Base-by-base conservation (phyloP, 2,113 vertebrate species). In the Odontesthes bonariensis region DNA sequence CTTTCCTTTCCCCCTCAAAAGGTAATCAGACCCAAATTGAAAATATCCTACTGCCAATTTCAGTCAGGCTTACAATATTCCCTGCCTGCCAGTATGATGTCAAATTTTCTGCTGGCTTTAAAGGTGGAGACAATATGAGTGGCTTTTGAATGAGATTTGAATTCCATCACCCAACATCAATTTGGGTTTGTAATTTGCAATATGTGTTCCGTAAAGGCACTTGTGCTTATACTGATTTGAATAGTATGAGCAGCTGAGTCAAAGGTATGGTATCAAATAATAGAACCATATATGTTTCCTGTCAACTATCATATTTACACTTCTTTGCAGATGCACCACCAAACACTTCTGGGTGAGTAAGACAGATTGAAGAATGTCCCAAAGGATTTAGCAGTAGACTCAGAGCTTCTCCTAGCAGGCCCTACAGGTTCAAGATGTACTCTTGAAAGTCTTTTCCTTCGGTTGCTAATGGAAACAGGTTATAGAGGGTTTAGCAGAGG, bases 1-100 rank as follows among this genome's bases (percentile, higher is more conserved):
- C 79, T 86, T 83, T 85, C 69, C 77, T 72, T 89, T 60, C 82
- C 63, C 38, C 49, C 62, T 87, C 73, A 86, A 73, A 73, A 78
- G 80, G 83, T 85, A 88, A 90, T 91, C 88, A 90, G 81, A 83
- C 66, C 73, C 81, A 92, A 92, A 93, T 92, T 91, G 92, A 91
- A 93, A 92, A 93, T 86, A 80, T 87, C 89, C 89, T 42, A 44
- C 70, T 1, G 53, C 83, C 87, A 89, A 87, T 89, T 88, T 86
- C 77, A 62, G 67, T 20, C 72, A 2, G 44, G 56, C 49, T 80
- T 81, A 86, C 77, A 82, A 83, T 89, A 76, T 85, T 71, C 44
- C 51, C 59, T 6, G 61, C 53, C 85, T 77, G 69, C 63, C 59
- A 72, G 46, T 69, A 6, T 61, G 32, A 74, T 82, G 82, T 86